Evolutionary conservation across 2,113 vertebrate genomes (phyloP).

Genomic region (Ifrita kowaldi): DNA sequence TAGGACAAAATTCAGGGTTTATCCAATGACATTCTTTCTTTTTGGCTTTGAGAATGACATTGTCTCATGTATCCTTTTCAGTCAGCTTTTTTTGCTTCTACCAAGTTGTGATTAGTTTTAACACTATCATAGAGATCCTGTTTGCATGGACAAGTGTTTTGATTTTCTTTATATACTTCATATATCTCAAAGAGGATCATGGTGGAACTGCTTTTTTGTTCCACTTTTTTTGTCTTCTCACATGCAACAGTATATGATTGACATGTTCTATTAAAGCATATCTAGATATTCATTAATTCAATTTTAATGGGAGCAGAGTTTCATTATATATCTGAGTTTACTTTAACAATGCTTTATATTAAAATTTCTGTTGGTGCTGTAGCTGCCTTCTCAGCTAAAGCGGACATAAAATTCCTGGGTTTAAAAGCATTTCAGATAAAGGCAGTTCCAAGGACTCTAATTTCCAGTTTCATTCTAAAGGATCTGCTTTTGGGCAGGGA

Average conservation of each 20-base stretch:
- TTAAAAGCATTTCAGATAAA: slow-evolving; percentile 31
- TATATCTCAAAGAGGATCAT: neutral
- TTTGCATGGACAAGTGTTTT: neutral
- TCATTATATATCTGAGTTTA: slow-evolving; percentile 15
- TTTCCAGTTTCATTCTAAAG: neutral
- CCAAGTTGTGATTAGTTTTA: slow-evolving; percentile 5
- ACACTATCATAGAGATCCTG: neutral
- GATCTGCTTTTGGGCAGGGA: neutral
- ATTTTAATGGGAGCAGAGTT: slow-evolving; percentile 12
- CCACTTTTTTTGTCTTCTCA: neutral
- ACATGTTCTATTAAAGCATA: neutral
- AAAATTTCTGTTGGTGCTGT: slow-evolving; percentile 17
- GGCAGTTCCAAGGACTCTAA: neutral
- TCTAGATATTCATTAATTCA: neutral
- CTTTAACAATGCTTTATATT: slow-evolving; percentile 20
- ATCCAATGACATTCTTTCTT: neutral
- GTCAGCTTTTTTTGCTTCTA: neutral
- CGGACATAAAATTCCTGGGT: neutral
- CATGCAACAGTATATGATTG: neutral
- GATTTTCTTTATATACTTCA: neutral
- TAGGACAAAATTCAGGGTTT: neutral
- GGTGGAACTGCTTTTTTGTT: neutral
- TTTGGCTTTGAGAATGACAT: neutral
- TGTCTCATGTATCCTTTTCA: neutral
- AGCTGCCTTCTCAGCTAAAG: neutral